Evolutionary conservation across 2,888 invertebrate genomes (phyloP).

Genomic region (Mesopsocus fuscifrons): DNA sequence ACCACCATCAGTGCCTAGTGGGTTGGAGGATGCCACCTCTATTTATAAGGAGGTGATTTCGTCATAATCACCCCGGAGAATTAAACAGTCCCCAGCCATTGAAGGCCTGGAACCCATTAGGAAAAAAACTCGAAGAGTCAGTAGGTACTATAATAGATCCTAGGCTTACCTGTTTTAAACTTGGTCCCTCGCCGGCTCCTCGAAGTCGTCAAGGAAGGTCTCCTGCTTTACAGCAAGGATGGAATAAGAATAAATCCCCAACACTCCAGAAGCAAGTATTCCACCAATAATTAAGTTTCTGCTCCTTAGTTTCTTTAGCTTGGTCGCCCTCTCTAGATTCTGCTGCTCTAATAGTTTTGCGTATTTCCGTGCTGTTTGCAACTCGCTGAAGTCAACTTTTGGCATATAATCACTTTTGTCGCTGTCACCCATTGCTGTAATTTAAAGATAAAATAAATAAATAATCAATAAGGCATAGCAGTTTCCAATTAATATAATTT

Average conservation of each 20-base stretch:
- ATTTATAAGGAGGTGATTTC: no score
- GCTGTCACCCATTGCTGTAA: no score
- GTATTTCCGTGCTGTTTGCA: slow-evolving; percentile 46
- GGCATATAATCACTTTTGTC: slow-evolving; percentile 34
- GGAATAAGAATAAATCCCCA: slow-evolving; percentile 72
- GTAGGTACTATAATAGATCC: no score
- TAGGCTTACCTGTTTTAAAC: no score
- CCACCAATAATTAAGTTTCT: slow-evolving; percentile 49
- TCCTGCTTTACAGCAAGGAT: slow-evolving; percentile 77
- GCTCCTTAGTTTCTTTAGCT: slow-evolving; percentile 37
- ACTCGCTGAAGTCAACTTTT: slow-evolving; percentile 32
- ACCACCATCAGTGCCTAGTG: no score
- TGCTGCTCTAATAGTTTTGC: slow-evolving; percentile 61
- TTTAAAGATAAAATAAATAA: no score
- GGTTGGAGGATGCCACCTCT: no score
- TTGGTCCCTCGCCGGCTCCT: slow-evolving; percentile 39
- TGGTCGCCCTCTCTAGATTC: slow-evolving; percentile 51
- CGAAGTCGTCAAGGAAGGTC: slow-evolving; percentile 82
- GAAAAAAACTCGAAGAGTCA: slow-evolving; percentile 12
- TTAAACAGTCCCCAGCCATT: no score
- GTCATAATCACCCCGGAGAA: no score
- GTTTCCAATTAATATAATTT: no score
- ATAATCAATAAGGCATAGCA: no score
- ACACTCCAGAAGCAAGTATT: slow-evolving; percentile 40
- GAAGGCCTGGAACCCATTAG: no score